A percentile compares a stretch with the other conserved stretches of the same genome.
Conservation (phyloP, 2,113 vertebrate genomes). For the Peromyscus maniculatus region DNA sequence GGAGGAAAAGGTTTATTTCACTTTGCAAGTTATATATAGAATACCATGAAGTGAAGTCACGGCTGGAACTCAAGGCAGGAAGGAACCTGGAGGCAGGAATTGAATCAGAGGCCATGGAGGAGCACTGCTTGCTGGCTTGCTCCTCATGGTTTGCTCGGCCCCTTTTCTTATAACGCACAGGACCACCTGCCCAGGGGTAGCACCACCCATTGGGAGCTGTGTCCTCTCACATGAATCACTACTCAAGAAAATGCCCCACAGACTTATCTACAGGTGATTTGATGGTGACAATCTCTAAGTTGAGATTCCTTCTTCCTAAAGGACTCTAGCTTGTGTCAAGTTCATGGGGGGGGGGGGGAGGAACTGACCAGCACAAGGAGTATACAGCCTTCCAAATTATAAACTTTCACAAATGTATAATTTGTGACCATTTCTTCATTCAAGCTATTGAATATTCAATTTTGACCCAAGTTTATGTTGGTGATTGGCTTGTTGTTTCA, state of each 20-base stretch:
- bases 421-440: conserved; percentile 4
- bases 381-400: not conserved
- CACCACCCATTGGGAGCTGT: not conserved
- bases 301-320: not conserved
- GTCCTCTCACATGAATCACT: not conserved
- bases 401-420: not conserved
- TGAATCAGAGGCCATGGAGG: not conserved
- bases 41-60: not conserved
- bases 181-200: not conserved
- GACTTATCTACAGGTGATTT: not conserved
- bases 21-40: not conserved
- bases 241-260: not conserved
- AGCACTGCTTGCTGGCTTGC: not conserved
- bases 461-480: not conserved
- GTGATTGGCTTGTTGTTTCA: not conserved
- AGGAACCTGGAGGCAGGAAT: not conserved
- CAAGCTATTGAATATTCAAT: not conserved
- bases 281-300: not conserved
- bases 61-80: not conserved
- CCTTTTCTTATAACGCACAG: not conserved
- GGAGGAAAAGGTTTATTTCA: not conserved
- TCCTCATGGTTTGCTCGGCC: not conserved
- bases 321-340: not conserved
- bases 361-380: not conserved
- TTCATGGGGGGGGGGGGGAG: not conserved